These are phyloP conservation scores for Andrena praecox DNA, from an alignment of 2,888 invertebrate genomes.

Conservation along the genomic window DNA sequence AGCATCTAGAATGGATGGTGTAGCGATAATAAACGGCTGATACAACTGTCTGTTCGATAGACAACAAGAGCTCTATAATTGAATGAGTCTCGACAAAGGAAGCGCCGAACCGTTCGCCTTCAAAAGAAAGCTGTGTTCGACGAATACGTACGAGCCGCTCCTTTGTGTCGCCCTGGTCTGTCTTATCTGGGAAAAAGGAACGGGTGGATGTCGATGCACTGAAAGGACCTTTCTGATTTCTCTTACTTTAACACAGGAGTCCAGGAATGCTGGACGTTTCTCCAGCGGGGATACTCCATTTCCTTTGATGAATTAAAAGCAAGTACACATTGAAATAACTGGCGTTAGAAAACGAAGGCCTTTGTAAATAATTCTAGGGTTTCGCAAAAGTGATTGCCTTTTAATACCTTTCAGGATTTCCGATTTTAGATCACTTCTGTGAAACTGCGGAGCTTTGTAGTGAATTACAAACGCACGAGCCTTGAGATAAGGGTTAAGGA, in stretches of 20 bases:
- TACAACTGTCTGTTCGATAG: background rate
- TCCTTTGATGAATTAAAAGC: conserved; percentile 18
- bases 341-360: background rate
- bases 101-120: background rate
- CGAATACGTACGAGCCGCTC: conserved; percentile 17
- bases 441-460: too few species aligned
- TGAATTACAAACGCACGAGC: too few species aligned
- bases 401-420: too few species aligned
- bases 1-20: background rate
- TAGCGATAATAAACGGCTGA: too few species aligned
- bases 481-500: too few species aligned
- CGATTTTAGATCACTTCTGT: too few species aligned
- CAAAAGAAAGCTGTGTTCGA: background rate
- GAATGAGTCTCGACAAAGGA: conserved; percentile 32
- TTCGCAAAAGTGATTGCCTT: background rate
- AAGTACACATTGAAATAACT: background rate
- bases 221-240: conserved; percentile 1
- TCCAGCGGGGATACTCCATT: background rate
- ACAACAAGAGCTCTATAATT: conserved; percentile 48
- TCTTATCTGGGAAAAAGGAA: conserved; percentile 11
- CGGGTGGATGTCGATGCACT: conserved; percentile 27
- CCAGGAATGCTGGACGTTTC: background rate
- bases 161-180: conserved; percentile 39
- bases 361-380: background rate
- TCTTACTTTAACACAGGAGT: background rate